A percentile compares a stretch with the other conserved stretches of the same genome.
phyloP scores from a whole-genome alignment of 2,888 invertebrate species.

The Microctonus aethiopoides region DNA sequence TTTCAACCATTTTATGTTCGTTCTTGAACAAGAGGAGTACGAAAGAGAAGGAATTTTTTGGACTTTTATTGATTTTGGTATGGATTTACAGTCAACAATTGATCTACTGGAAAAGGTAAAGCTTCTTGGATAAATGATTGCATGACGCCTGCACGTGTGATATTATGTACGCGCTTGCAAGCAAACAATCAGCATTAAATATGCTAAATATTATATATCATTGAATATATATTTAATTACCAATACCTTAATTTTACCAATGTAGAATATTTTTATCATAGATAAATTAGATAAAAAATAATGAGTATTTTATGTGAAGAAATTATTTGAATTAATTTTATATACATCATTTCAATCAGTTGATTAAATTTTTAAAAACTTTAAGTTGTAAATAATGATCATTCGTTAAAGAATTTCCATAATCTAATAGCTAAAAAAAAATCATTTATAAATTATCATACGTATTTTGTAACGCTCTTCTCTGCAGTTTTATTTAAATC shows the following conservation, averaged over 20 bases:
- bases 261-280: neutral
- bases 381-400: neutral
- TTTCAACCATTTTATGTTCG: constrained; percentile 97
- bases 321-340: neutral
- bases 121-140: constrained; percentile 16
- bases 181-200: constrained; percentile 22
- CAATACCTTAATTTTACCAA: neutral
- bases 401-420: neutral
- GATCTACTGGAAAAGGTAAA: constrained; percentile 90
- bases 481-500: neutral
- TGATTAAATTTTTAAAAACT: neutral
- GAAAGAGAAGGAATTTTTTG: constrained; percentile 90
- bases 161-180: constrained; percentile 43
- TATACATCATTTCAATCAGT: neutral
- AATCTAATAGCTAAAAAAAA: neutral
- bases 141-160: constrained; percentile 21
- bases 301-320: neutral
- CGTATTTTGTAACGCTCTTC: neutral
- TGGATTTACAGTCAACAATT: constrained; percentile 92
- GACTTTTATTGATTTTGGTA: constrained; percentile 95
- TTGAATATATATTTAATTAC: no score
- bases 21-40: constrained; percentile 95
- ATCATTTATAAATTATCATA: neutral
- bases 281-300: neutral
- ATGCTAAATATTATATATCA: neutral